Base-by-base conservation (phyloP, 2,113 vertebrate species). In the Pteronura brasiliensis region DNA sequence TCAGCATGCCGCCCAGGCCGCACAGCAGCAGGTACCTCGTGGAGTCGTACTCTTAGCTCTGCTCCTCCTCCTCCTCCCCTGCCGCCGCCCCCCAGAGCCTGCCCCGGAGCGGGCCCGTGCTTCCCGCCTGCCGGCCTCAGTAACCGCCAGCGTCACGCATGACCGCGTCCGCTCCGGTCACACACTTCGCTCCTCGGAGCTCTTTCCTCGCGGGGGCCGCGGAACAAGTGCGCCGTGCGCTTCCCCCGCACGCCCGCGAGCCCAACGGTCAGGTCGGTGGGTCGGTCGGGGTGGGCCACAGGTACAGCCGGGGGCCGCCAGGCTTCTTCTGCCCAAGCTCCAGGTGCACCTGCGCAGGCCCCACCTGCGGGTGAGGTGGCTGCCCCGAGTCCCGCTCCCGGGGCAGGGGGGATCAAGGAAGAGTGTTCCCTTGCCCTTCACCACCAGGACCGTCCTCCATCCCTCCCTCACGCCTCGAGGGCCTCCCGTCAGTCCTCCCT, bases 1-100 rank as follows among this genome's bases (percentile, higher is more conserved):
- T 97, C 96, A 96, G 1, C 59, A 95, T 76, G 3, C 98, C 87
- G 18, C 97, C 87, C 76, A 97, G 52, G 59, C 95, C 80, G 34
- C 97, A 97, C 1, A 96, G 59, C 29, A 96, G 25, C 93, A 98
- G 89, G 74, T 95, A 96, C 11, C 9, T 25, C 4, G 6, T 5
- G 1, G 94, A 97, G 25, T 96, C 84, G 5, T 89, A 90, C n/a
- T 93, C 77, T 13, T 59, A 77, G 83, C 61, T 71, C 31, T 83
- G 27, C 7, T 84, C 76, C 49, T 94, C 91, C 25, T 10, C 4
- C 4, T 27, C 47, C 14, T 29, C 87, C 1, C 17, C 55, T 3
- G 34, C 63, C 31, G 13, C 29, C 31, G 14, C 92, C 25, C 29
- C 36, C 59, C 94, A 92, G 1, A 8, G 23, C 47, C 88, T 42